Percentiles rank a stretch among this genome's conserved stretches.
These are phyloP conservation scores for Herpetotheres cachinnans DNA, from an alignment of 2,113 vertebrate species.

Conservation along the genomic window DNA sequence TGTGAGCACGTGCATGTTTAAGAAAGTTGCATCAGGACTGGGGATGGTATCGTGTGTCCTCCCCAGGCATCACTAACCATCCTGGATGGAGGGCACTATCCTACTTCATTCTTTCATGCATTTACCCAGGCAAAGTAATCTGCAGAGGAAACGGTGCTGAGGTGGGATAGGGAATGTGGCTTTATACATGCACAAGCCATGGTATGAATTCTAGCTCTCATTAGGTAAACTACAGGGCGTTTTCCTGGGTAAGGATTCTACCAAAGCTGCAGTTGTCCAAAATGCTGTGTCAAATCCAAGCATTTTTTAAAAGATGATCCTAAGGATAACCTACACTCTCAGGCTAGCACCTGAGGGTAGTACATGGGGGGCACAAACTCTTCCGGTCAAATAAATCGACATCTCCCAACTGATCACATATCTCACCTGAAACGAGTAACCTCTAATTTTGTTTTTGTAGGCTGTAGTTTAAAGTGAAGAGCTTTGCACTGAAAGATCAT, in stretches of 20 bases:
- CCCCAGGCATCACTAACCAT: background rate
- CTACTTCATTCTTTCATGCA: background rate
- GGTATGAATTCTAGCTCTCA: background rate
- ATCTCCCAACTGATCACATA: background rate
- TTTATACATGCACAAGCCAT: background rate
- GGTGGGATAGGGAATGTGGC: background rate
- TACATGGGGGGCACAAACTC: background rate
- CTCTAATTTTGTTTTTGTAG: background rate
- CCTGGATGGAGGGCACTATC: background rate
- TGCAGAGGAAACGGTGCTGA: background rate
- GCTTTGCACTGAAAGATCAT: background rate
- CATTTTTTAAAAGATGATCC: background rate
- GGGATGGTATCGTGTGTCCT: accelerated
- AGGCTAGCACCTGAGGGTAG: background rate
- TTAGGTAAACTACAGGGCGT: background rate
- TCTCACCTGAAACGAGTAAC: background rate
- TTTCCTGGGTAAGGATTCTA: background rate
- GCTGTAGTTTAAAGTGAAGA: background rate
- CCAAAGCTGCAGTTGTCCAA: background rate
- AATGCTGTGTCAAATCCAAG: background rate
- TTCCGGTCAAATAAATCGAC: background rate
- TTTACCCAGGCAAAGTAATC: background rate
- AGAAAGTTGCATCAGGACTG: background rate
- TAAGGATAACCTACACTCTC: background rate
- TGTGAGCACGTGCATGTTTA: background rate